phyloP scores from a whole-genome alignment of 1,140 invertebrate genomes.

The Platorchestia sp. region DNA sequence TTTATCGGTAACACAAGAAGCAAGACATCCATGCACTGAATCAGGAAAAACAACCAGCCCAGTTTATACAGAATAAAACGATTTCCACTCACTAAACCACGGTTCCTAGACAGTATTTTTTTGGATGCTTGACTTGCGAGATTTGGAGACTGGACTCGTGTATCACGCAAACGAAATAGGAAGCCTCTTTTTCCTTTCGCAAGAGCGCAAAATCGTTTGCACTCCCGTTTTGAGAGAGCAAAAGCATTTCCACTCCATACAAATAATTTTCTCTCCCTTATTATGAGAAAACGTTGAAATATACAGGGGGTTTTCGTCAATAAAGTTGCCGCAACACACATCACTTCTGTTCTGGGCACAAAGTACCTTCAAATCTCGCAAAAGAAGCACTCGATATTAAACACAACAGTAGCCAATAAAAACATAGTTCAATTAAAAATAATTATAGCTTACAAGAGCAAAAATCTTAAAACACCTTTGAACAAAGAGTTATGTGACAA shows the following conservation, averaged over 20 bases:
- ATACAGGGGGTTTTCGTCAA: background rate
- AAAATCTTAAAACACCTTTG: background rate
- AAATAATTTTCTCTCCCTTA: background rate
- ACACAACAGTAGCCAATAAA: background rate
- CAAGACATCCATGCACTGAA: background rate
- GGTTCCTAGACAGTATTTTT: background rate
- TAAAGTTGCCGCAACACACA: too few relatives aligned
- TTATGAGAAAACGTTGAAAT: background rate
- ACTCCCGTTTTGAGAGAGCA: too few relatives aligned
- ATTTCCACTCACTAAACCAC: background rate
- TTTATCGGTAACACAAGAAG: background rate
- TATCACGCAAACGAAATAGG: too few relatives aligned
- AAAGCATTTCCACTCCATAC: too few relatives aligned
- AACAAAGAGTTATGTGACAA: background rate
- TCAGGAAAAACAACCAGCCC: background rate
- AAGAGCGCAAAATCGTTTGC: too few relatives aligned
- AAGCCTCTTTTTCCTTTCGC: too few relatives aligned
- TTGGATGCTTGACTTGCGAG: too few relatives aligned
- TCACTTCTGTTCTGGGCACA: background rate
- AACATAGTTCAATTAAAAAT: background rate
- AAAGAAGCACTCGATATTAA: background rate
- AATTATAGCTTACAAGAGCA: background rate
- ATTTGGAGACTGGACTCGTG: background rate
- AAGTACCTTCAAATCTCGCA: background rate
- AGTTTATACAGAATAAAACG: background rate